Conservation (phyloP, 2,113 vertebrate species). For the Terrapene triunguis region DNA sequence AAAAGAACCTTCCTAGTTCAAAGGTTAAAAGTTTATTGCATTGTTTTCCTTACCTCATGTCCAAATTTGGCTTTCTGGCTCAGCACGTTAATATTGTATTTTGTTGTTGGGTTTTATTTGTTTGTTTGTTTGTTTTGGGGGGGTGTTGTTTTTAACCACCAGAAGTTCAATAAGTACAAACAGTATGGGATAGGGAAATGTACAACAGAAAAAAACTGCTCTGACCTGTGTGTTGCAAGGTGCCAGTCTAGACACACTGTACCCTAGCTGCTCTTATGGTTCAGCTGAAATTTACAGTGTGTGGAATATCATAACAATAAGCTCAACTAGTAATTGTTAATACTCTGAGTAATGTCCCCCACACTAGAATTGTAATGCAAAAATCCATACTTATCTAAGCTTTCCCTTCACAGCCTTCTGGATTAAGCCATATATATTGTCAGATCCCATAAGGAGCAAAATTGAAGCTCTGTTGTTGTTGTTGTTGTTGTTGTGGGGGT, state of each 20-base stretch:
- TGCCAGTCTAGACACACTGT: neutral
- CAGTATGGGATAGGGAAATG: neutral
- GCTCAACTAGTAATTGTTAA: neutral
- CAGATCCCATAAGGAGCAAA: conserved; percentile 28
- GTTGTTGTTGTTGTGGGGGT: neutral
- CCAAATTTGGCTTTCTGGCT: neutral
- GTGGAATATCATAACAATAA: conserved; percentile 34
- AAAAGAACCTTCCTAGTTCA: neutral
- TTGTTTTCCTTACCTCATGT: neutral
- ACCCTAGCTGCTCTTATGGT: conserved; percentile 10
- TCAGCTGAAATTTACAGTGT: conserved; percentile 40
- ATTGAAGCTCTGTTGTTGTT: neutral
- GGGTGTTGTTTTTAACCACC: neutral
- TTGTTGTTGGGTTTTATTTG: too few relatives aligned
- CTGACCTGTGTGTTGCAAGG: neutral
- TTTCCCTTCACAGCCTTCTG: conserved; percentile 45
- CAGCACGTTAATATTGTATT: neutral
- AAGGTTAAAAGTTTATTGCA: neutral
- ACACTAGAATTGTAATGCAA: neutral
- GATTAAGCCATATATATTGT: neutral
- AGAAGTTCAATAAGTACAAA: neutral
- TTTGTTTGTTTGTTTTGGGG: neutral
- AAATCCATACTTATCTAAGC: conserved; percentile 31
- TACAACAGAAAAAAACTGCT: neutral
- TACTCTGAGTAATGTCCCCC: neutral